These are phyloP conservation scores for Aeoliscus strigatus DNA, from an alignment of 2,797 vertebrate genomes.

Conservation along the genomic window DNA sequence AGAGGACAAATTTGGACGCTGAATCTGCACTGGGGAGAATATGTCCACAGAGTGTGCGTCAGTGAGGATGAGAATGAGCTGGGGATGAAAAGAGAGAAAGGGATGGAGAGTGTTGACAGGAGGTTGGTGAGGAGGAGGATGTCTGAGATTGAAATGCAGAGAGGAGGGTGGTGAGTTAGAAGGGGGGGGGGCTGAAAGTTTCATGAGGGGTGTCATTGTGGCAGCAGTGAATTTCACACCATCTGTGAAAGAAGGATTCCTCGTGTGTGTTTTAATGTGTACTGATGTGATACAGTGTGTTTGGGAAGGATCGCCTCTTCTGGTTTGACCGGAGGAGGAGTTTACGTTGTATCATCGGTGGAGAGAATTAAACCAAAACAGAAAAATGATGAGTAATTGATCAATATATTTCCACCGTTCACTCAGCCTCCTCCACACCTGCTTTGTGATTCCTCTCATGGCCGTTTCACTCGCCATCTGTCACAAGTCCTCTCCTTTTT, in stretches of 20 bases:
- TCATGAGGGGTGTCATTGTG: constrained; percentile 59
- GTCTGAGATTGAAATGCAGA: too few species aligned
- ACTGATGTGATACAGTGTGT: constrained; percentile 20
- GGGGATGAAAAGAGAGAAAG: neutral
- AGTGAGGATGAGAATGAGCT: constrained; percentile 10
- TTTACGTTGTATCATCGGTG: too few species aligned
- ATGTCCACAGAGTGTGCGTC: constrained; percentile 5
- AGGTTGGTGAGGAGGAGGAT: constrained; percentile 16
- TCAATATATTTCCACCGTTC: too few species aligned
- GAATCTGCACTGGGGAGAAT: constrained; percentile 5
- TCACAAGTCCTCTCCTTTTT: constrained; percentile 8
- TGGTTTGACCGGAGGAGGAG: constrained; percentile 28
- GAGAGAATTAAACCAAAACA: too few species aligned
- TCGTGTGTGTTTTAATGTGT: constrained; percentile 30
- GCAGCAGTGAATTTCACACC: constrained; percentile 48
- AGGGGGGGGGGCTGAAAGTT: constrained; percentile 41
- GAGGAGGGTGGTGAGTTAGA: constrained; percentile 5
- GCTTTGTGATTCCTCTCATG: constrained; percentile 22
- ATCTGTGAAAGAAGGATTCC: constrained; percentile 59
- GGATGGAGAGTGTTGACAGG: constrained; percentile 11
- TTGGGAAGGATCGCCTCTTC: too few species aligned
- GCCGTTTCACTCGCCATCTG: constrained; percentile 12
- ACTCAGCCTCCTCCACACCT: constrained; percentile 21
- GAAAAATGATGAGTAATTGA: too few species aligned
- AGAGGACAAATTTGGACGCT: constrained; percentile 27